These are phyloP conservation scores for Pluvianellus socialis DNA, from an alignment of 2,113 vertebrate species.

Conservation along the genomic window DNA sequence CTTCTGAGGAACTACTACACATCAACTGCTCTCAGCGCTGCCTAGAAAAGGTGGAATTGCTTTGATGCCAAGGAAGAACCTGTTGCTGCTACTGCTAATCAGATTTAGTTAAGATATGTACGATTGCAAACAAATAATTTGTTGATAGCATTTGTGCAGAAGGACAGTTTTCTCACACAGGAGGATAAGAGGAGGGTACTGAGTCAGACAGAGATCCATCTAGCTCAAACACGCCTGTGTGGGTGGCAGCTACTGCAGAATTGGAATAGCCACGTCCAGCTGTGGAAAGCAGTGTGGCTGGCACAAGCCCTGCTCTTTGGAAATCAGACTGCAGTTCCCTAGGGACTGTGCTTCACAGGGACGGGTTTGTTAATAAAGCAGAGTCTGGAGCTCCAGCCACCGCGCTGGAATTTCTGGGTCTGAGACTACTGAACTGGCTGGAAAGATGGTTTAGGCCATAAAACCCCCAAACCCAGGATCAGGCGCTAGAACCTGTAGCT, in stretches of 20 bases:
- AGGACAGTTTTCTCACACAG: neutral
- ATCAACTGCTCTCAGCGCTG: neutral
- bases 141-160: neutral
- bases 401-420: neutral
- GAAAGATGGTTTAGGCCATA: neutral
- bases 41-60: neutral
- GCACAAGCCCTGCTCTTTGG: neutral
- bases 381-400: constrained; percentile 8
- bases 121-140: neutral
- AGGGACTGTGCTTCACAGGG: neutral
- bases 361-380: neutral
- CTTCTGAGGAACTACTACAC: neutral
- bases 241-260: constrained; percentile 33
- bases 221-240: neutral
- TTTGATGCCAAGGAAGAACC: neutral
- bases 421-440: neutral
- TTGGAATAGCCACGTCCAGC: constrained; percentile 8
- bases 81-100: neutral
- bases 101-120: neutral
- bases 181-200: neutral
- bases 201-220: neutral
- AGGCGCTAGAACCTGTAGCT: neutral
- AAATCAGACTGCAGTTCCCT: constrained; percentile 18
- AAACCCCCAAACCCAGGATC: neutral
- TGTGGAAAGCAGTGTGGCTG: constrained; percentile 31